Evolutionary conservation across 2,888 invertebrate genomes (phyloP).

Genomic region (Agrotis exclamationis): DNA sequence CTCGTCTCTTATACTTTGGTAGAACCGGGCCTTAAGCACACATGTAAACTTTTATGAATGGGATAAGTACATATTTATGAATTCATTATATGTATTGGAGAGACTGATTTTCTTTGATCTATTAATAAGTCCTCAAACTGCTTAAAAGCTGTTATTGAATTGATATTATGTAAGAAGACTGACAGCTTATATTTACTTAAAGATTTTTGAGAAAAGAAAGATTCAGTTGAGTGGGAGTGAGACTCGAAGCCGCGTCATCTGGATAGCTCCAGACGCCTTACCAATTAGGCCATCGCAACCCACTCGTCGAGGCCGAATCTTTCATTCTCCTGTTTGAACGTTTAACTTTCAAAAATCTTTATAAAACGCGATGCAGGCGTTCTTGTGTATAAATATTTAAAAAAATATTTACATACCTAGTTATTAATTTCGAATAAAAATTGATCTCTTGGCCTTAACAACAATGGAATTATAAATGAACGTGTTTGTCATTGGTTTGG

Average conservation of each 20-base stretch:
- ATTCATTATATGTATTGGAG: background rate
- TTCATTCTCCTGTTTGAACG: too few relatives aligned
- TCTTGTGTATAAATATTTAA: too few relatives aligned
- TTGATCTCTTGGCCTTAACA: slow-evolving; percentile 7
- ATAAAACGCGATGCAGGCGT: too few relatives aligned
- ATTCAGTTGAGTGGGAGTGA: too few relatives aligned
- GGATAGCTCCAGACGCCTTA: too few relatives aligned
- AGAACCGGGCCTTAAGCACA: background rate
- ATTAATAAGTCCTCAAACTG: background rate
- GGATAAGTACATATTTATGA: too few relatives aligned
- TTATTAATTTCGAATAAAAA: slow-evolving; percentile 7
- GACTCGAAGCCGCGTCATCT: too few relatives aligned
- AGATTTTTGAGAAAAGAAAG: too few relatives aligned
- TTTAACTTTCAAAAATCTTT: too few relatives aligned
- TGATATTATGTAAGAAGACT: background rate
- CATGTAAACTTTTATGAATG: background rate
- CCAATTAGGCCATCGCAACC: too few relatives aligned
- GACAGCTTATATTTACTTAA: background rate
- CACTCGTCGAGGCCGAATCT: too few relatives aligned
- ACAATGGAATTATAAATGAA: slow-evolving; percentile 25
- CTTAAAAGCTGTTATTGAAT: background rate
- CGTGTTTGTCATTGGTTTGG: slow-evolving; percentile 1
- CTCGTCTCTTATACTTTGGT: background rate
- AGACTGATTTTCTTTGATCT: background rate
- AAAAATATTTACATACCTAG: background rate